Base-by-base conservation (phyloP, 1,140 invertebrate species). In the Trichomalopsis sarcophagae region DNA sequence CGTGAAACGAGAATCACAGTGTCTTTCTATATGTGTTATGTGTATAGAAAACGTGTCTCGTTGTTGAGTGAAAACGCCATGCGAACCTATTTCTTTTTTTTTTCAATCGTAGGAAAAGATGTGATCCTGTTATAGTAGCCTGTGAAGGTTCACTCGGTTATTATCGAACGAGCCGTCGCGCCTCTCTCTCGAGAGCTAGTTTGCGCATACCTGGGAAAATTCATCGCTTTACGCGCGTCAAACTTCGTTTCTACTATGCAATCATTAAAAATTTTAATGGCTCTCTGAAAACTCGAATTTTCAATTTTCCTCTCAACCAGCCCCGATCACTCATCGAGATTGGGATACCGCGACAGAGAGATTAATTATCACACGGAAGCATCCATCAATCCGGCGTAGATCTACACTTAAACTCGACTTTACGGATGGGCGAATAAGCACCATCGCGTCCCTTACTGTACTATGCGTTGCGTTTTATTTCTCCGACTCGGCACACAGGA, bases 401-500 rank as follows among this genome's bases (percentile, higher is more conserved):
- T 27, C 33, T 79, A n/a, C 62, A 68, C 21, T 68, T 68, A 66
- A 36, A 36, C 33, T 17, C 55, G 0, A 33, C 9, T 81, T 30
- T 11, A 11, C 21, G 3, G 1, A 55, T 33, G 69, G 55, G 27
- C 33, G 62, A 82, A 33, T 50, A 77, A 84, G 69, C 13, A 84
- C 62, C 23, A 27, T 27, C 27, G 27, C 27, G 2, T 73, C 14
- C 40, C 40, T 27, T 27, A 27, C 36, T 40, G 36, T 1, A 40
- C 36, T 40, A 5, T 7, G 27, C n/a, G 14, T 83, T 68, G 68
- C 55, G 30, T 71, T 68, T 77, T 44, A 77, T 77, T 44, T n/a
- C n/a, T 66, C 47, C 17, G n/a, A 40, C 27, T n/a, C 1, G 21
- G 33, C 36, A 62, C 17, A 23, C 50, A 74, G 27, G 71, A 62